Evolutionary conservation across 2,797 vertebrate species (phyloP), one percentile per base, ranked within the genome.

Genomic region (Apogon talboti): DNA sequence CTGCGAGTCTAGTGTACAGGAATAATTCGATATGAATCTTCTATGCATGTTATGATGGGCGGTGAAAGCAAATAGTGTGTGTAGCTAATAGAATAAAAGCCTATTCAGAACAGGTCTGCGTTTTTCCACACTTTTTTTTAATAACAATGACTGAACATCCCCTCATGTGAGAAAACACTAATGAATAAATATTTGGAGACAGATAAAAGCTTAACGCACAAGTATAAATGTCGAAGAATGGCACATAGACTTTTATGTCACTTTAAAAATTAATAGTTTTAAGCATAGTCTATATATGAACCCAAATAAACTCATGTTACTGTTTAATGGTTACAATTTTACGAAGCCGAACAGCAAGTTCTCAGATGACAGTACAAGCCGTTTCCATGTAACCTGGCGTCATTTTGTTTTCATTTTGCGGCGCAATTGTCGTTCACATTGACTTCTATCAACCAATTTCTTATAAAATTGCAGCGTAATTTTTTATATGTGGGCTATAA

Each of bases 61-160:
- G 55, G 64, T 51, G 70, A 67, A 66, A 66, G 81, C 16, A 79
- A 83, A 87, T 71, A 77, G 75, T 63, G 11, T 52, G 69, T 15
- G 67, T 56, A 56, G 28, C 55, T 87, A 88, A 90, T 86, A 79
- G 69, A 85, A 88, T 84, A 76, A 78, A 83, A 82, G 60, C 54
- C 21, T 64, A 82, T 83, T 69, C 43, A 43, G 45, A 67, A 35
- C 50, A 54, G 16, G 7, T 41, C 42, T 41, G 52, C 18, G 15
- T 44, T 71, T 50, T 16, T 44, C 8, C 11, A 15, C 41, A 42
- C 35, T 54, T 53, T 54, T 53, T 7, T n/a, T 28, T 15, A 33
- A 46, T 47, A 72, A 48, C 48, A 52, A 50, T 58, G 46, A 61
- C 15, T 9, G 46, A 76, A 75, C 14, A 56, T 37, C 14, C 50